phyloP scores from a whole-genome alignment of 1,140 invertebrate genomes.

The Drosophila ambigua region DNA sequence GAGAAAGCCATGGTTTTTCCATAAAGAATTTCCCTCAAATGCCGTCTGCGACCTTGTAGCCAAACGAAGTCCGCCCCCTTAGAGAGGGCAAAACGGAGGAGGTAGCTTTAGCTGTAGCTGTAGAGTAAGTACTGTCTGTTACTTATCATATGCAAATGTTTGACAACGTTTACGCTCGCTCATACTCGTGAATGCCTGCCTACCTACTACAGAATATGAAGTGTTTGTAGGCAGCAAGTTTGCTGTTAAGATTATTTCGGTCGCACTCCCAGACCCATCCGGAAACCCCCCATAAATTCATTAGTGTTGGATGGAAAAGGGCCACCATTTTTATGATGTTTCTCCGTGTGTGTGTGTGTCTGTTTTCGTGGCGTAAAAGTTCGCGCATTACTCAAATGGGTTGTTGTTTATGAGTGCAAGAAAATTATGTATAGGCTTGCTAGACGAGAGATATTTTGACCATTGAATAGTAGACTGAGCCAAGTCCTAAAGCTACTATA shows the following conservation, averaged over 20 bases:
- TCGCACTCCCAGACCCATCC: neutral
- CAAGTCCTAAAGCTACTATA: no score
- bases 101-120: neutral
- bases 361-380: no score
- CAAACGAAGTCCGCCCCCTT: neutral
- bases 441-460: no score
- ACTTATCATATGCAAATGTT: constrained; percentile 67
- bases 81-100: no score
- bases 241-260: neutral
- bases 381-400: no score
- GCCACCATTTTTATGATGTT: no score
- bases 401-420: no score
- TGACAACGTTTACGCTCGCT: constrained; percentile 46
- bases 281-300: neutral
- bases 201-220: constrained; percentile 15
- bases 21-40: constrained; percentile 19
- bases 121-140: constrained; percentile 18
- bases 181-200: constrained; percentile 54
- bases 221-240: constrained; percentile 17
- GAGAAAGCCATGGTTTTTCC: neutral
- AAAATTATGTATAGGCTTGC: no score
- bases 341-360: no score
- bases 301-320: no score
- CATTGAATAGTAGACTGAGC: no score
- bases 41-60: constrained; percentile 22